Evolutionary conservation across 1,140 invertebrate species (phyloP), one percentile per base, ranked within the genome.

Genomic region (Pogonus chalceus): DNA sequence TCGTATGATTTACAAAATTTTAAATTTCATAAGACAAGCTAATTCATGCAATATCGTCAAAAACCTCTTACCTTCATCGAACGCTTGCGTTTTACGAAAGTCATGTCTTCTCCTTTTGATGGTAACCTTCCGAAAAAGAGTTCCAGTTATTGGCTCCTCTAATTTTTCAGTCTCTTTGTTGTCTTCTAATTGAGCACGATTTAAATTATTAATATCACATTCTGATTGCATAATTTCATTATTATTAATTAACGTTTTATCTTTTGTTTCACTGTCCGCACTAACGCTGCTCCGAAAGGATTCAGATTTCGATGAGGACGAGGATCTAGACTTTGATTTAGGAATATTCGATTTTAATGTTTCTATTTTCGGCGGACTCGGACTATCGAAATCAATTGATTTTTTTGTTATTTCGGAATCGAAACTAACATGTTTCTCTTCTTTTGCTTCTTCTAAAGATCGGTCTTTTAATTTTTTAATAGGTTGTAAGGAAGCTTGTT

Each of bases 81-180:
- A 61, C 10, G 67, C 60, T 18, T 61, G 57, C 58, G 66, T 62
- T 60, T 69, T 69, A 54, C 62, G 58, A 61, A 66, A 60, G 53
- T 69, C 65, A 37, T 69, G 67, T 16, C 68, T 62, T 37, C 68
- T 37, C 56, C 68, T 65, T 31, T 67, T 64, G 1, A 74, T 62
- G 7, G 71, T 75, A 26, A 77, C 73, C 65, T 76, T 77, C 23
- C 72, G 62, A 56, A 77, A 77, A 16, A 77, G 66, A 16, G 72
- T 66, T 16, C 70, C 70, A 53, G 67, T 70, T 4, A 68, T 51
- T 2, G 68, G 65, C 52, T 18, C 9, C 46, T 47, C 31, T 2
- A 18, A n/a, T 22, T 23, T 24, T 22, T 35, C 2, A 22, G 7
- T 10, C 10, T 37, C 54, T 37, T 51, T 43, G 22, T 48, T 26